These are phyloP conservation scores for Aptenodytes patagonicus DNA, from an alignment of 2,113 vertebrate genomes.

Conservation along the genomic window DNA sequence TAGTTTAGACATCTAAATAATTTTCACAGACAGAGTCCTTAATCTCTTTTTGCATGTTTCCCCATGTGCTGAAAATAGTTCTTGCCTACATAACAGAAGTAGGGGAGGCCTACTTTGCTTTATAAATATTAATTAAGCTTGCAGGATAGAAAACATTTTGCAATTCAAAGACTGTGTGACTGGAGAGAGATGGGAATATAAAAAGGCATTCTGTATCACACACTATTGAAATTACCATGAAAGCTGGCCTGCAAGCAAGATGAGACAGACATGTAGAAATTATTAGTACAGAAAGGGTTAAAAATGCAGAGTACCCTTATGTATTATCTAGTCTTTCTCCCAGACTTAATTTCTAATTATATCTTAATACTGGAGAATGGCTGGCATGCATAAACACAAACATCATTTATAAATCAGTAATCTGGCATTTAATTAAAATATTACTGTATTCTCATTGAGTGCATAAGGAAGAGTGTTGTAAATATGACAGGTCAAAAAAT, in stretches of 20 bases:
- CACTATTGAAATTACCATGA: not conserved
- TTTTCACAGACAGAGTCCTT: not conserved
- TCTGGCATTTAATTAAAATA: constrained; percentile 52
- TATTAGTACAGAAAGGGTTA: constrained; percentile 3
- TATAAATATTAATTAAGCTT: not conserved
- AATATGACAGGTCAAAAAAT: constrained; percentile 10
- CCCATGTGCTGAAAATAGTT: not conserved
- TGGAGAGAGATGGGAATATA: not conserved
- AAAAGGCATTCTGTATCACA: not conserved
- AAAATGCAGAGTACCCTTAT: not conserved
- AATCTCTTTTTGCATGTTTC: not conserved
- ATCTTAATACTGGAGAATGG: constrained; percentile 27
- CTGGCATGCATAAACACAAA: constrained; percentile 19
- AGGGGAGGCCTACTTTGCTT: not conserved
- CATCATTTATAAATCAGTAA: constrained; percentile 52
- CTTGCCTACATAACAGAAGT: not conserved
- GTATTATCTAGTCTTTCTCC: not conserved
- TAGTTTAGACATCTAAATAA: not conserved
- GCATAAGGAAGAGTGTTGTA: not conserved
- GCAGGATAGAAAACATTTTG: not conserved
- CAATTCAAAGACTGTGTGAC: not conserved
- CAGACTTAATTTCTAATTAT: constrained; percentile 51
- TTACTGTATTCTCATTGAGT: not conserved
- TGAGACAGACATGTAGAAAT: not conserved
- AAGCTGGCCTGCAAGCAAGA: not conserved